Evolutionary conservation across 2,888 invertebrate genomes (phyloP), one percentile per base, ranked within the genome.

Genomic region (Platerodrilus igneus): DNA sequence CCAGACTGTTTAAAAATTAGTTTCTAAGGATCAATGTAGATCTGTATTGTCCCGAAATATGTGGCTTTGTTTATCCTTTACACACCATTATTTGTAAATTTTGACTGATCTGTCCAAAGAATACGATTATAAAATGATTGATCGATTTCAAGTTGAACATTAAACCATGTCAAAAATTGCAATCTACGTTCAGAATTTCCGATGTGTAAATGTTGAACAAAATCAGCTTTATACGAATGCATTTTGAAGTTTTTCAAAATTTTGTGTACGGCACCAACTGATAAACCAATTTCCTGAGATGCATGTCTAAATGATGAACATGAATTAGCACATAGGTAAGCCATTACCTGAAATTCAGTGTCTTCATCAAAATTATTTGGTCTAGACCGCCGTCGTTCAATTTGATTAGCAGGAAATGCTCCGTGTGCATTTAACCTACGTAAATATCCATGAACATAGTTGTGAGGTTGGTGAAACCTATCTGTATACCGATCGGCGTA

Each of bases 1-100:
- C 21, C 21, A 21, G n/a, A 21, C 21, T 8, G 21, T 21, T 21
- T 21, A 9, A 21, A n/a, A 3, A 21, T 21, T 21, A n/a, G 21
- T 21, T 21, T 3, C 21, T 9, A 21, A n/a, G 8, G 3, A 3
- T 9, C 21, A 21, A 21, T 21, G 3, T 21, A 9, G 21, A 21
- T 21, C 9, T 21, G 21, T 4, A 4, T 21, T 9, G 3, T 8
- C 8, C 21, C 21, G 9, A 9, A n/a, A 21, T n/a, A 8, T 8
- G 21, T 21, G 8, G 5, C 9, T 21, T 21, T 21, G 21, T 21
- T 21, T 21, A 21, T 21, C 5, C 3, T 3, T 21, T n/a, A 21
- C n/a, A n/a, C 4, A 8, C 21, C 21, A 21, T 21, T 21, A 21
- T 21, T 21, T 3, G 21, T 21, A 21, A 21, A 21, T 21, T 21